Evolutionary conservation across 2,113 vertebrate genomes (phyloP), one percentile per base, ranked within the genome.

Genomic region (Geococcyx californianus): DNA sequence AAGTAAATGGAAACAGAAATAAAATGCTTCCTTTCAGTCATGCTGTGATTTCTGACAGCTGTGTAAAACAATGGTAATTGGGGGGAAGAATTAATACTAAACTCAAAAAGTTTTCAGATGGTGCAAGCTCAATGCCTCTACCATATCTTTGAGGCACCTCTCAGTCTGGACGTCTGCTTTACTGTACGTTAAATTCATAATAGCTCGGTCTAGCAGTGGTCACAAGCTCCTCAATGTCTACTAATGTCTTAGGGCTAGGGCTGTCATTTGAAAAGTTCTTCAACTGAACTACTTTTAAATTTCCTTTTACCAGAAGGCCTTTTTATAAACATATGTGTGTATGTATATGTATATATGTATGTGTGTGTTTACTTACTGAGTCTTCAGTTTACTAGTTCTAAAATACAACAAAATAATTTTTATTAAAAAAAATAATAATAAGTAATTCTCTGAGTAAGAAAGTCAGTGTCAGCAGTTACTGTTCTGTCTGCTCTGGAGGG

Each of bases 121-220:
- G 18, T 73, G n/a, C 75, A 76, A 90, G 64, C 83, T 90, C 84
- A 94, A 86, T 88, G 88, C 76, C 52, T 95, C 79, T 94, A 80
- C 64, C 11, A 3, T 95, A 67, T 93, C 82, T 90, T 44, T 84
- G 91, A 96, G 94, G 94, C 94, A 91, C 62, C 94, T 93, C 58
- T 82, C 86, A 90, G 68, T 36, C 74, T 17, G 45, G 60, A 91
- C 95, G 96, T 95, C 88, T 95, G 96, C 81, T 96, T 93, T 93
- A 81, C 60, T 94, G 87, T 81, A 38, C 83, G 81, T 94, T 89
- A 58, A 74, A 85, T 85, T 80, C 64, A 51, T 89, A 95, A 83
- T 81, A 81, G 80, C 72, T 93, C 58, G 26, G 38, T 81, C 77
- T 95, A 93, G 59, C 67, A 75, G 72, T 34, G 94, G 84, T 92